phyloP scores from a whole-genome alignment of 2,888 invertebrate genomes.

The Drosophila falleni region DNA sequence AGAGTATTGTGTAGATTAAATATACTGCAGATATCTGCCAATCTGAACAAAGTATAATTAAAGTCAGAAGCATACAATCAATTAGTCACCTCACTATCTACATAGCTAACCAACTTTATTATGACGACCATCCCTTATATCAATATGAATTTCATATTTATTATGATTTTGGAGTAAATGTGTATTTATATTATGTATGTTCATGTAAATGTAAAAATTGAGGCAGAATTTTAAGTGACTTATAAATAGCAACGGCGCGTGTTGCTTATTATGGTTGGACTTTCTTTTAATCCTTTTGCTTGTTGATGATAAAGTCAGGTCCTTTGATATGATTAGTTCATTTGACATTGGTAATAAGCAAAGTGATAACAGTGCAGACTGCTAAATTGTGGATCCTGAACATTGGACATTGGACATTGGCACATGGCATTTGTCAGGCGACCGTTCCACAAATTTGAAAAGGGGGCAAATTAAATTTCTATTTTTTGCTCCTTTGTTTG shows the following conservation, averaged over 20 bases:
- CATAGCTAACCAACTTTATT: neutral
- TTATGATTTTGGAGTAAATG: constrained; percentile 8
- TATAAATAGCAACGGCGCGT: constrained; percentile 75
- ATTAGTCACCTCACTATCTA: neutral
- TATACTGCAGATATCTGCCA: no score
- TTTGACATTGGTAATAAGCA: constrained; percentile 21
- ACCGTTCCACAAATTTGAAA: constrained; percentile 14
- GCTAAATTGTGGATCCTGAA: constrained; percentile 5
- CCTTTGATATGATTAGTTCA: constrained; percentile 69
- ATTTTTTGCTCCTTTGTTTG: neutral
- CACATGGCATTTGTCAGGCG: constrained; percentile 52
- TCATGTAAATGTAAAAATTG: neutral
- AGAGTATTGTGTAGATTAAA: no score
- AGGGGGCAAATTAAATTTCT: neutral
- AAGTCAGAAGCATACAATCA: neutral
- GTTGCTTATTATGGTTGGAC: constrained; percentile 68
- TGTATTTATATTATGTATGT: neutral
- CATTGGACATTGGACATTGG: constrained; percentile 3
- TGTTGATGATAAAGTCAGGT: constrained; percentile 38
- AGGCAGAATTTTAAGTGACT: constrained; percentile 24
- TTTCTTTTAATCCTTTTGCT: constrained; percentile 40
- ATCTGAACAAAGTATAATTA: no score
- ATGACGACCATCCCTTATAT: constrained; percentile 23
- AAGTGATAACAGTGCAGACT: constrained; percentile 12
- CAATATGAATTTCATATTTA: neutral